Evolutionary conservation across 2,888 invertebrate genomes (phyloP).

Genomic region (Tinea pellionella): DNA sequence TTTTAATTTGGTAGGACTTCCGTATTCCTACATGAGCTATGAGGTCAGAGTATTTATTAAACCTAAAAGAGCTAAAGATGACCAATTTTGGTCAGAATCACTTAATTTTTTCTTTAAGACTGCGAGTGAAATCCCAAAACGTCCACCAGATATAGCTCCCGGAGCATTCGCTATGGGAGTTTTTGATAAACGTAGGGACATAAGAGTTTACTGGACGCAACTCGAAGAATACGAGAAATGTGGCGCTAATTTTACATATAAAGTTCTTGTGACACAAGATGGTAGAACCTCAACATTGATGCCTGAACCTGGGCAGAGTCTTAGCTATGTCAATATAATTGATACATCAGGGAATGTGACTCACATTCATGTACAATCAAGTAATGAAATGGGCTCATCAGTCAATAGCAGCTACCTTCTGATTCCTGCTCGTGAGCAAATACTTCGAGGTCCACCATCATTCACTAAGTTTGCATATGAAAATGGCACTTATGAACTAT

Average conservation of each 20-base stretch:
- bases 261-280: constrained; percentile 52
- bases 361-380: constrained; percentile 70
- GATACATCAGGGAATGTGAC: constrained; percentile 52
- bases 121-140: constrained; percentile 67
- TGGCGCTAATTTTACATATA: constrained; percentile 80
- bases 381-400: constrained; percentile 72
- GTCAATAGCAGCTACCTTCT: constrained; percentile 65
- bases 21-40: constrained; percentile 76
- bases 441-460: constrained; percentile 58
- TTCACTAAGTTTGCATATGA: constrained; percentile 81
- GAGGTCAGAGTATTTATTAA: constrained; percentile 78
- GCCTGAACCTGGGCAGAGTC: constrained; percentile 64
- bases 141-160: constrained; percentile 76
- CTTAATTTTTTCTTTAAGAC: constrained; percentile 73
- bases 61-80: constrained; percentile 59
- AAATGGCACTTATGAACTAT: constrained; percentile 77
- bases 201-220: constrained; percentile 84
- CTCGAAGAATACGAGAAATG: constrained; percentile 76
- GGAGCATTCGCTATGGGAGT: constrained; percentile 79
- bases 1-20: constrained; percentile 63
- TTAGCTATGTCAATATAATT: constrained; percentile 71
- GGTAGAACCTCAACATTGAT: constrained; percentile 40
- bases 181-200: constrained; percentile 58
- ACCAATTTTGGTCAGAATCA: constrained; percentile 79
- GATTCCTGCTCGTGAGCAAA: constrained; percentile 68